Evolutionary conservation across 2,888 invertebrate species (phyloP).

Genomic region (Tupiocoris notatus): DNA sequence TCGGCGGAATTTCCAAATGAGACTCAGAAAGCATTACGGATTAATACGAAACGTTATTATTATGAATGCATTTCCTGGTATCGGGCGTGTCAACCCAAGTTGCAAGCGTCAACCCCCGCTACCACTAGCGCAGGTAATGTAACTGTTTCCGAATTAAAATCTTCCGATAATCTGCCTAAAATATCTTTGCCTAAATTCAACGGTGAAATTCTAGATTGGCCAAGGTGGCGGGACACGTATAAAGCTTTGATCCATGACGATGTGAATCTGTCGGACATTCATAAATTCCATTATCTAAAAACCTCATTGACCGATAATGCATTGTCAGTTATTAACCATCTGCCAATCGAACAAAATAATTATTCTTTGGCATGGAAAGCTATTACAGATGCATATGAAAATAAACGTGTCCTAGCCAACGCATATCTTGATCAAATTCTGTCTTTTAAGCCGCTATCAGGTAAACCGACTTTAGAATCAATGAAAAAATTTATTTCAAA

Average conservation of each 20-base stretch:
- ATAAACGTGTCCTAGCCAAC: background rate
- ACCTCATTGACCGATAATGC: background rate
- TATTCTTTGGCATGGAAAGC: background rate
- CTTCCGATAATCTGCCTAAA: background rate
- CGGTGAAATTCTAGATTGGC: background rate
- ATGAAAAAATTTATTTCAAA: background rate
- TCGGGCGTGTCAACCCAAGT: background rate
- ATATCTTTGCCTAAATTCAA: background rate
- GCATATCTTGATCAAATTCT: conserved; percentile 1
- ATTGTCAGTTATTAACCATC: background rate
- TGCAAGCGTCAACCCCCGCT: background rate
- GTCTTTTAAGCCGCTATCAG: background rate
- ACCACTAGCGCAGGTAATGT: background rate
- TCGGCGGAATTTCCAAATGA: background rate
- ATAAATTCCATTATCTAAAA: background rate
- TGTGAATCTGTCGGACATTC: background rate
- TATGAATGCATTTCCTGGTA: background rate
- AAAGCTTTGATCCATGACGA: background rate
- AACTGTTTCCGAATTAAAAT: background rate
- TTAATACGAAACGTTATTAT: background rate
- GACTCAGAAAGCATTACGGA: background rate
- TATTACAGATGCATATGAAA: background rate
- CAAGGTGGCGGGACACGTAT: background rate
- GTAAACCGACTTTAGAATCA: background rate
- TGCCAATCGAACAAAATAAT: background rate